A percentile compares a stretch with the other conserved stretches of the same genome.
These are phyloP conservation scores for Sceloporus tristichus DNA, from an alignment of 2,113 vertebrate species.

Conservation along the genomic window DNA sequence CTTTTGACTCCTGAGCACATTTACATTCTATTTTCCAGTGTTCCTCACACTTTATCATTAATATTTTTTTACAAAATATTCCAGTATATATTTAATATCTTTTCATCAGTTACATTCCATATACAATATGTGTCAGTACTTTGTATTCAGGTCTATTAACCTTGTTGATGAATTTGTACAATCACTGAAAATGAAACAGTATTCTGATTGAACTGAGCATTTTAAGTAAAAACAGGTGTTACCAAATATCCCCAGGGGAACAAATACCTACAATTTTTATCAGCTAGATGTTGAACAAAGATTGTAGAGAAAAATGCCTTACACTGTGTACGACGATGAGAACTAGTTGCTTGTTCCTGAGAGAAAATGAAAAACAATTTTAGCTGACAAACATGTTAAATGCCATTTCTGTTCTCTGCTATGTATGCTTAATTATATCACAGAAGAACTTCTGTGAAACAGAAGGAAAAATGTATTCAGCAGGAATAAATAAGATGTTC, in stretches of 20 bases:
- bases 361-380: background rate
- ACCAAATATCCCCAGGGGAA: background rate
- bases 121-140: background rate
- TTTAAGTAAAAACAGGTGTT: background rate
- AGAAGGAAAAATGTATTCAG: background rate
- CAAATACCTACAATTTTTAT: background rate
- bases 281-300: background rate
- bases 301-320: background rate
- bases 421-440: slow-evolving; percentile 1
- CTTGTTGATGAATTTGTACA: too few species aligned
- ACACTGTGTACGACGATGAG: background rate
- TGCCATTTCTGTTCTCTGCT: background rate
- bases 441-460: background rate
- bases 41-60: too few species aligned
- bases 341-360: background rate
- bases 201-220: background rate
- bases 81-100: too few species aligned
- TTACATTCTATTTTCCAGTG: too few species aligned
- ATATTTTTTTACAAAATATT: too few species aligned
- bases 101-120: too few species aligned
- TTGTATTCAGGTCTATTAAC: background rate
- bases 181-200: too few species aligned
- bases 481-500: background rate
- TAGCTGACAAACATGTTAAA: slow-evolving; percentile 1
- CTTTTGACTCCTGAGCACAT: too few species aligned